Conservation (phyloP, 2,113 vertebrate genomes). For the Lampris incognitus region DNA sequence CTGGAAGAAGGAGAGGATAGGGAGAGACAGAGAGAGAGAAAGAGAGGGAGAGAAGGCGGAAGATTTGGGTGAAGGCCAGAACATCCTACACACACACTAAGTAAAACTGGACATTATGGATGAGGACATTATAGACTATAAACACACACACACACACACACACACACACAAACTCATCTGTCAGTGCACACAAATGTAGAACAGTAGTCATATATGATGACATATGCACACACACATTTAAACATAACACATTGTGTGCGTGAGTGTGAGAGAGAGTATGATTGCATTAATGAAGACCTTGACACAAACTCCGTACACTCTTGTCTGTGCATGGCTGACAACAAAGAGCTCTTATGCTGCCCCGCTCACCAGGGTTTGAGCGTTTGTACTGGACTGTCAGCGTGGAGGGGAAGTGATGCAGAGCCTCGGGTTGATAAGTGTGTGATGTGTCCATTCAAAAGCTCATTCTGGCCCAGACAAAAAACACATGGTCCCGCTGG, state of each 20-base stretch:
- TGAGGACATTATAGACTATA: conserved; percentile 2
- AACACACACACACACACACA: conserved; percentile 12
- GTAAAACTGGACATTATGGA: neutral
- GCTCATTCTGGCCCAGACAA: conserved; percentile 32
- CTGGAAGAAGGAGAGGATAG: neutral
- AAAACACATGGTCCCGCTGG: conserved; percentile 60
- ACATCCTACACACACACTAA: neutral
- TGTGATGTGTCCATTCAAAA: conserved; percentile 12
- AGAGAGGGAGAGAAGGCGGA: neutral
- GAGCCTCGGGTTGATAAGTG: neutral
- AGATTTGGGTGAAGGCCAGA: conserved; percentile 24
- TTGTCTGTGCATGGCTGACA: neutral
- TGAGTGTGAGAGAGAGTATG: neutral
- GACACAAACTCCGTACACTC: neutral
- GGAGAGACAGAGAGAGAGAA: neutral
- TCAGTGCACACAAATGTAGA: neutral
- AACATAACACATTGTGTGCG: neutral
- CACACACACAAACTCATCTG: neutral
- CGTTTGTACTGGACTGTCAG: conserved; percentile 49
- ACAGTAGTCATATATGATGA: neutral
- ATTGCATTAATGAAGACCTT: neutral
- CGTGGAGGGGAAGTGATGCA: conserved; percentile 35
- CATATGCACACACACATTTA: no score
- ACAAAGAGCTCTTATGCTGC: conserved; percentile 13
- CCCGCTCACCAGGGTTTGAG: conserved; percentile 23